A percentile compares a stretch with the other conserved stretches of the same genome.
phyloP scores from a whole-genome alignment of 2,888 invertebrate species.

The Pocota personata region DNA sequence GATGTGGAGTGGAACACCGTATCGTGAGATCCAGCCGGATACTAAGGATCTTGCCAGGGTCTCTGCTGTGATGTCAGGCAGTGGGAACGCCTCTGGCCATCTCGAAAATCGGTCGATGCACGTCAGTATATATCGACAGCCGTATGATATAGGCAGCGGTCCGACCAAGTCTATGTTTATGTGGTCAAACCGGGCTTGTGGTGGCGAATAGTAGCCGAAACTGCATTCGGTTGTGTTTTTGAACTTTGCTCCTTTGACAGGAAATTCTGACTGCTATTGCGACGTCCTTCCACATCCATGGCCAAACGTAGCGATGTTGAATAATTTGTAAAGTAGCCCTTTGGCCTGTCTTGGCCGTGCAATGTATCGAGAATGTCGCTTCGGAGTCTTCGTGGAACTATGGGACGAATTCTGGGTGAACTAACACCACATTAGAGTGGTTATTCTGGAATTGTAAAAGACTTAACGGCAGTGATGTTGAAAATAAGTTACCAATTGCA shows the following conservation, averaged over 20 bases:
- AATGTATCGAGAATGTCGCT: neutral
- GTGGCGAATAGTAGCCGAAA: constrained; percentile 9
- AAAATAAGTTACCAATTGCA: neutral
- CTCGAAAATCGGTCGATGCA: too few species aligned
- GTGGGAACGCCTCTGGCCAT: too few species aligned
- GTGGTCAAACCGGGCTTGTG: constrained; percentile 29
- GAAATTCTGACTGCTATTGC: neutral
- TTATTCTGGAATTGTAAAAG: neutral
- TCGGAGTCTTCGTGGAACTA: neutral
- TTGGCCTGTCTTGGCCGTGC: neutral
- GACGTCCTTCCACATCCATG: constrained; percentile 27
- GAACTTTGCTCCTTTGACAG: too few species aligned
- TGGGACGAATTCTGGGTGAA: neutral
- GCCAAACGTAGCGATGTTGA: neutral
- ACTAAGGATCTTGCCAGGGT: too few species aligned
- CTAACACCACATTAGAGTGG: neutral
- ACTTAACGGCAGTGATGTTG: neutral
- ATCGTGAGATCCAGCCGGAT: neutral
- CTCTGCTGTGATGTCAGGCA: too few species aligned
- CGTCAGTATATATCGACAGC: too few species aligned
- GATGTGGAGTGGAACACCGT: neutral
- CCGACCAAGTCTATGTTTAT: too few species aligned
- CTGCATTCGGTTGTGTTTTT: constrained; percentile 33
- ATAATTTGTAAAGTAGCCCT: neutral
- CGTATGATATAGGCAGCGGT: too few species aligned